These are phyloP conservation scores for Ceyx melanurus DNA, from an alignment of 2,113 vertebrate species.

Conservation along the genomic window DNA sequence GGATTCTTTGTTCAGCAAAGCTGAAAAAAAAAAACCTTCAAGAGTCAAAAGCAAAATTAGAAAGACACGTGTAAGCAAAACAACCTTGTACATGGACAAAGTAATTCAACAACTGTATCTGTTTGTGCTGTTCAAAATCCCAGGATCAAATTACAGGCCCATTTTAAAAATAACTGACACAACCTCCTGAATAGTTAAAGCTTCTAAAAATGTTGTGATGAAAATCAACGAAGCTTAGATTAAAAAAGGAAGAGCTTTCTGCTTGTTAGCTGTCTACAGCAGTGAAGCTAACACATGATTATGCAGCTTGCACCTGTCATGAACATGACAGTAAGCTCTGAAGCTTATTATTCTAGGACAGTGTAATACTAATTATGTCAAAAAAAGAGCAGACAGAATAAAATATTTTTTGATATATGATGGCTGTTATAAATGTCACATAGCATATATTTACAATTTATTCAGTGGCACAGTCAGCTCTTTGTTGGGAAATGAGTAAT, in stretches of 20 bases:
- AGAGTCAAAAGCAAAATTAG: not conserved
- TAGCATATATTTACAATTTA: constrained; percentile 53
- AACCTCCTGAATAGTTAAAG: constrained; percentile 62
- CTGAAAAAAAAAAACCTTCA: not conserved
- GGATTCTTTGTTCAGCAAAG: constrained; percentile 15
- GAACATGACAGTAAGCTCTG: constrained; percentile 64
- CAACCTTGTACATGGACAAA: not conserved
- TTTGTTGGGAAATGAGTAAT: constrained; percentile 49
- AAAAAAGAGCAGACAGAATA: constrained; percentile 69
- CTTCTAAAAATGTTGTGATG: constrained; percentile 70
- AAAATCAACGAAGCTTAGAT: constrained; percentile 74
- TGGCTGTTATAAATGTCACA: constrained; percentile 64
- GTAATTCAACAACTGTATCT: not conserved
- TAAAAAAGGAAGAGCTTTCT: constrained; percentile 59
- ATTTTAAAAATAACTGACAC: constrained; percentile 42
- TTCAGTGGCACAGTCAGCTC: constrained; percentile 28
- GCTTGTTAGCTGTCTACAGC: constrained; percentile 73
- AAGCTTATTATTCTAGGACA: constrained; percentile 72
- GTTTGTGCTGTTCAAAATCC: constrained; percentile 11
- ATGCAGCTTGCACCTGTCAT: constrained; percentile 71
- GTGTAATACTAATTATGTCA: constrained; percentile 73
- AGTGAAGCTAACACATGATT: constrained; percentile 74
- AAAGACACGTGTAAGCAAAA: not conserved
- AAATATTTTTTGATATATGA: constrained; percentile 67
- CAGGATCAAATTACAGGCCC: constrained; percentile 56